Base-by-base conservation (phyloP, 1,140 invertebrate species). In the Ceratosolen fusciceps region DNA sequence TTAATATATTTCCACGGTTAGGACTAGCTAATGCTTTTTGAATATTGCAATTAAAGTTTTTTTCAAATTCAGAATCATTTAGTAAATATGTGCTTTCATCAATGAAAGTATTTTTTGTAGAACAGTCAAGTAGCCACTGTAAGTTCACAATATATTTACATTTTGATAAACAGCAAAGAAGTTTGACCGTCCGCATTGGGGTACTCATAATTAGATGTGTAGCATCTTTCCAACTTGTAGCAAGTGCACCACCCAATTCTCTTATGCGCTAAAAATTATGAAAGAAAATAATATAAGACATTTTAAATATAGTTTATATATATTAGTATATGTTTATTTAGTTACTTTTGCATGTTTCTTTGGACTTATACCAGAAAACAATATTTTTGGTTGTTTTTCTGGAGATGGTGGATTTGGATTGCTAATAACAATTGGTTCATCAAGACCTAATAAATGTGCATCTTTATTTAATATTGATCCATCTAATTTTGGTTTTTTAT, bases 171-270 rank as follows among this genome's bases (percentile, higher is more conserved):
- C 95, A 95, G 84, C 94, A 94, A 21, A 99, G 92, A 31, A 99
- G 92, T 88, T 98, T 99, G 80, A 94, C 92, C 0, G 97, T 98
- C 72, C 97, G 92, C 52, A 92, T 92, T 29, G 97, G 91, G 52
- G 93, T 91, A 49, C 90, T 88, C 92, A 98, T 95, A 0, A 99
- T 93, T 21, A 99, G 91, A 90, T 99, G 97, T 0, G 96, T 98
- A 16, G 96, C 96, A 81, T 96, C 94, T 7, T 90, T 84, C 56
- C 93, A 92, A 78, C 91, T 92, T 54, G 92, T 92, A 21, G 95
- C 94, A 34, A 98, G 89, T 16, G 92, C 91, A 8, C 96, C 96
- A 49, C 96, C 97, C 26, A 98, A 91, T 89, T 95, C 93, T 78
- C 90, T 86, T 7, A 93, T 92, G 83, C 91, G 92, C 95, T 97